Evolutionary conservation across 2,797 vertebrate species (phyloP), one percentile per base, ranked within the genome.

Genomic region (Sebastes nivosus): DNA sequence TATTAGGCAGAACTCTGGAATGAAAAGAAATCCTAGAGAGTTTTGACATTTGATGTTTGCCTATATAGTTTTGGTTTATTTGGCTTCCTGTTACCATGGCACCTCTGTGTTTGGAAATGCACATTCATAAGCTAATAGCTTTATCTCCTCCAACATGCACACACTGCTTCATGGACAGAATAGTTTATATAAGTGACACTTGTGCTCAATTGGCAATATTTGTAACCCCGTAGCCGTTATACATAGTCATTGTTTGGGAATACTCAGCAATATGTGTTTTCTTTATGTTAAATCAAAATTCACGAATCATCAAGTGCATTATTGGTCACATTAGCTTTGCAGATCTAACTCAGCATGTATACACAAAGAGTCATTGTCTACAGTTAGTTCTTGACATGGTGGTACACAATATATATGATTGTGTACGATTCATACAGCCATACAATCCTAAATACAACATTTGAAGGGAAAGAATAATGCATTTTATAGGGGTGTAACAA

Each of bases 101-200:
- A 82, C 74, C 61, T 84, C 57, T 79, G 38, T 88, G 59, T 92
- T 81, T 79, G 32, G 91, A 91, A 93, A 91, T 91, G 90, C 90
- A 92, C 91, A 89, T 93, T 93, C 74, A 70, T 27, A 50, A 71
- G 58, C n/a, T 36, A 50, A 66, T 6, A 64, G 14, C n/a, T 60
- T 42, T 75, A 30, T 57, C 27, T 77, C 22, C 34, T 77, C 38
- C 29, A 80, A 61, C 67, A 58, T 71, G 18, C 24, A 24, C 34
- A 66, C 66, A 58, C 58, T 70, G 42, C 63, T 67, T 70, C 2
- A 18, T 14, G 42, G 32, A 18, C 20, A 74, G 24, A 61, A 16
- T 30, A 73, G 13, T 32, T 76, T 25, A 67, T 57, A 52, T 34
- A 54, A 60, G 4, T 67, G 24, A 34, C n/a, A 74, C 29, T 66